These are phyloP conservation scores for Gallinago solitaria DNA, from an alignment of 2,797 vertebrate species.

Conservation along the genomic window DNA sequence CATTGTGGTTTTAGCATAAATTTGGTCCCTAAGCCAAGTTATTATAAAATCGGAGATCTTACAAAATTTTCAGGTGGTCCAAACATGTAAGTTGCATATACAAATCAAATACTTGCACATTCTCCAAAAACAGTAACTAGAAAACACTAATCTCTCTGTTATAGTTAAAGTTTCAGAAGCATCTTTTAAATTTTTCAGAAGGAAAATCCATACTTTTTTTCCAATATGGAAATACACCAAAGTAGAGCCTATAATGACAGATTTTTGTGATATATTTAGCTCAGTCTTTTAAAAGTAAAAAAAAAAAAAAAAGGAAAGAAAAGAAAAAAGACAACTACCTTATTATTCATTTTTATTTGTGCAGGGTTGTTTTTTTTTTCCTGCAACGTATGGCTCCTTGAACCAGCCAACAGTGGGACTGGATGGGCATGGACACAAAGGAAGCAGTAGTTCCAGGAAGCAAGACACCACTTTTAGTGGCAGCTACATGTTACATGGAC, in stretches of 20 bases:
- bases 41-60: background rate
- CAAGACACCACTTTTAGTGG: background rate
- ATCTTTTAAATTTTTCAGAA: background rate
- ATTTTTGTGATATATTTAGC: background rate
- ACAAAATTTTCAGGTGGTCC: background rate
- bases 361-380: rapidly evolving
- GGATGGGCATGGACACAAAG: background rate
- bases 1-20: background rate
- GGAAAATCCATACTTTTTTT: background rate
- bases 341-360: background rate
- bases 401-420: background rate
- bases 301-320: background rate
- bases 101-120: background rate
- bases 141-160: background rate
- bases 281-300: background rate
- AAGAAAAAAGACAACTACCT: background rate
- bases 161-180: background rate
- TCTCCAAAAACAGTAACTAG: background rate
- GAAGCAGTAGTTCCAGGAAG: background rate
- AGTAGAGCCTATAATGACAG: background rate
- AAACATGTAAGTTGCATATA: background rate
- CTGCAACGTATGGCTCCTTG: background rate
- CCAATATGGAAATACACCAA: background rate
- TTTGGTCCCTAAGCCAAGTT: background rate
- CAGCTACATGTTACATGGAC: rapidly evolving